Conservation (phyloP, 1,140 invertebrate genomes). For the Scaptomyza hsui region DNA sequence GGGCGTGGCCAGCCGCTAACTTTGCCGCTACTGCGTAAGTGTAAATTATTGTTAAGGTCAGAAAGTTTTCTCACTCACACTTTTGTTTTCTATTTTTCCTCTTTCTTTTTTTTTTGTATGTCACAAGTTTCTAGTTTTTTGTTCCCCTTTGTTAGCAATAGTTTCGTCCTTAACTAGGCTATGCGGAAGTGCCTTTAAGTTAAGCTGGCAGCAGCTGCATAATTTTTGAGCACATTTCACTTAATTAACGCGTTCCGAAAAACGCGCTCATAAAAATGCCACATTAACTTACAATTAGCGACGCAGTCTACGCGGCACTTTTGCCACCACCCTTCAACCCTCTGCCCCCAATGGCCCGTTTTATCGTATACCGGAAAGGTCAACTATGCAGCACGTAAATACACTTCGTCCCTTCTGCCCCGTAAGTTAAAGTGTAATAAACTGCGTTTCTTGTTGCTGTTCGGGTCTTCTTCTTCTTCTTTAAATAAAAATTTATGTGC, state of each 20-base stretch:
- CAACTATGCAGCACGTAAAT: constrained; percentile 33
- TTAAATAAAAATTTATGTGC: constrained; percentile 79
- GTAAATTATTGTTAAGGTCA: constrained; percentile 83
- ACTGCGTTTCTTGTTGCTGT: constrained; percentile 50
- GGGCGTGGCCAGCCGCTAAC: constrained; percentile 32
- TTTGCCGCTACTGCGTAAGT: constrained; percentile 68
- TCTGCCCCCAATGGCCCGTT: neutral
- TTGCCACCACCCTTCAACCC: too few species aligned
- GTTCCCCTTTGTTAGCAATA: neutral
- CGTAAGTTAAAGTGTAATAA: constrained; percentile 57
- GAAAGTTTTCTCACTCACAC: constrained; percentile 54
- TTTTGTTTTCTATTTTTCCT: neutral
- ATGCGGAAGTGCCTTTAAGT: constrained; percentile 62
- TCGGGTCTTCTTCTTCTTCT: constrained; percentile 28
- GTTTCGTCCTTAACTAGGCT: constrained; percentile 30
- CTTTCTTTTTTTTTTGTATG: constrained; percentile 22
- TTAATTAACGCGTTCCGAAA: constrained; percentile 66
- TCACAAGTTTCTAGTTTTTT: constrained; percentile 41
- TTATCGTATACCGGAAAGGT: constrained; percentile 41
- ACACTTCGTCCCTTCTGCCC: neutral
- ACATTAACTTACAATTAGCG: constrained; percentile 78
- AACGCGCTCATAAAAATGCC: constrained; percentile 74
- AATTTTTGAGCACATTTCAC: constrained; percentile 73
- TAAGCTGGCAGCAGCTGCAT: constrained; percentile 42
- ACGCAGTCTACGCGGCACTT: constrained; percentile 13